These are phyloP conservation scores for Drosophila dunni DNA, from an alignment of 1,140 invertebrate genomes.

Conservation along the genomic window DNA sequence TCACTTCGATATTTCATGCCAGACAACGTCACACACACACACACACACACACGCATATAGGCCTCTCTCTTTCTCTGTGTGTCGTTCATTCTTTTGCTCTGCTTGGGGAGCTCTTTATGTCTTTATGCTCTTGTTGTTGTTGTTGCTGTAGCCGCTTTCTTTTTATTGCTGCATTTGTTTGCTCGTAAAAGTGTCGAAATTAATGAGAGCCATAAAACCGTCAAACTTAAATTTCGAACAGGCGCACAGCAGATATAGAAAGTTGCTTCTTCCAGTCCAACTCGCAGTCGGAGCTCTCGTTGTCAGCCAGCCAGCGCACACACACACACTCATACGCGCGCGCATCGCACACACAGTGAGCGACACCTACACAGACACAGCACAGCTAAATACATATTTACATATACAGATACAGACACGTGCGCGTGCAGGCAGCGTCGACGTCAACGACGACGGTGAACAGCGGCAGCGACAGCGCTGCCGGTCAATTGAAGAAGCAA, in stretches of 20 bases:
- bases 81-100: background rate
- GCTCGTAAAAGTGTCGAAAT: conserved; percentile 80
- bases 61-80: background rate
- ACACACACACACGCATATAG: too few species aligned
- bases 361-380: conserved; percentile 21
- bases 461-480: conserved; percentile 10
- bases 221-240: conserved; percentile 83
- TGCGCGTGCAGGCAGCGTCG: conserved; percentile 33
- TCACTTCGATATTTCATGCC: conserved; percentile 33
- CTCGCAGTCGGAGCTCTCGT: conserved; percentile 32
- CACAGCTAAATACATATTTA: conserved; percentile 10
- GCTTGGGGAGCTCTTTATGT: background rate
- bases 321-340: conserved; percentile 10
- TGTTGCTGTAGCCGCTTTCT: conserved; percentile 43
- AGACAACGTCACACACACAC: background rate
- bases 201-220: conserved; percentile 81
- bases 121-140: conserved; percentile 5
- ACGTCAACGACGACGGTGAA: conserved; percentile 1
- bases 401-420: conserved; percentile 22
- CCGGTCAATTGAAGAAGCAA: conserved; percentile 26
- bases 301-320: background rate
- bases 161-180: conserved; percentile 76
- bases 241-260: conserved; percentile 60
- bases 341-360: too few species aligned
- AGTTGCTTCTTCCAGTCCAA: background rate